These are phyloP conservation scores for Euthynnus affinis DNA, from an alignment of 2,797 vertebrate species.

Conservation along the genomic window DNA sequence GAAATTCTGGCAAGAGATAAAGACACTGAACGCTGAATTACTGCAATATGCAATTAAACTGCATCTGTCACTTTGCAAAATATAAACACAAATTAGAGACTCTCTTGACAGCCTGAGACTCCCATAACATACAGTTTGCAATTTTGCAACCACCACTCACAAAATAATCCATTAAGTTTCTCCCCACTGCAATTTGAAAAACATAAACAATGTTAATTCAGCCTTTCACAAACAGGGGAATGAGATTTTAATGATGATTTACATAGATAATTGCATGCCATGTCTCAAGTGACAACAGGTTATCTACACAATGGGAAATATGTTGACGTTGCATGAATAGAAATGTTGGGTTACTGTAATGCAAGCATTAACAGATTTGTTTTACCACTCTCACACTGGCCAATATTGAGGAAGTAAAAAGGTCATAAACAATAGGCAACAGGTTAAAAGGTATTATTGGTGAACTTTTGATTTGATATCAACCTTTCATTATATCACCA, in stretches of 20 bases:
- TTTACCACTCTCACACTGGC: neutral
- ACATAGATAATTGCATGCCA: constrained; percentile 25
- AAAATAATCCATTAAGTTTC: constrained; percentile 34
- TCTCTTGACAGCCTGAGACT: constrained; percentile 29
- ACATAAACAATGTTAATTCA: constrained; percentile 30
- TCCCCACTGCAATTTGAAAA: constrained; percentile 8
- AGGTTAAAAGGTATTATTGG: neutral
- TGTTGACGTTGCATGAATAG: constrained; percentile 8
- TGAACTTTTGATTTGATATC: too few species aligned
- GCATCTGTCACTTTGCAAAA: constrained; percentile 31
- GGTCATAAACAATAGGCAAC: neutral
- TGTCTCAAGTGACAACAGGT: constrained; percentile 11
- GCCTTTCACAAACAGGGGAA: constrained; percentile 8
- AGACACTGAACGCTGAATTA: constrained; percentile 16
- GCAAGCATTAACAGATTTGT: neutral
- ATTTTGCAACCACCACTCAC: constrained; percentile 16
- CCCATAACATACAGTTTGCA: constrained; percentile 26
- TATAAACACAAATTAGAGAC: constrained; percentile 41
- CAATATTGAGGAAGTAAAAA: neutral
- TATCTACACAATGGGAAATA: constrained; percentile 11
- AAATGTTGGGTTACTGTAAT: neutral
- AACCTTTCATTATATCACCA: too few species aligned
- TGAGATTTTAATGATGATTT: constrained; percentile 41
- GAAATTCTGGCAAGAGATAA: constrained; percentile 22
- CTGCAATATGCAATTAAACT: constrained; percentile 40